Evolutionary conservation across 2,888 invertebrate species (phyloP).

Genomic region (Archips crataeganus): DNA sequence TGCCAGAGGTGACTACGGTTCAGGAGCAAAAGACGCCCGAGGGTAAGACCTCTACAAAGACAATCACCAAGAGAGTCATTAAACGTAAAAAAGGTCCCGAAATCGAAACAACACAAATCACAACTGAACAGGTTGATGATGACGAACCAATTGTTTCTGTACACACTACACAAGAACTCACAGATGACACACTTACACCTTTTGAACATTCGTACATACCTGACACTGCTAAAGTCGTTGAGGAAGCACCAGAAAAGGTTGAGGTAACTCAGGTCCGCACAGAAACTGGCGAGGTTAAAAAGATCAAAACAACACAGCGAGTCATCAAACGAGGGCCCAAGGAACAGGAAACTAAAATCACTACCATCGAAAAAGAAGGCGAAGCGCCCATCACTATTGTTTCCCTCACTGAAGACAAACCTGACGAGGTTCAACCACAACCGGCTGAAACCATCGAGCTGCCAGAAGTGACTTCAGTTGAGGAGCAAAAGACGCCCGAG

Average conservation of each 20-base stretch:
- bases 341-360: conserved; percentile 24
- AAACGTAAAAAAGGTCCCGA: neutral
- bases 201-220: neutral
- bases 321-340: neutral
- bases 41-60: neutral
- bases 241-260: neutral
- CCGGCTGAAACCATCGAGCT: conserved; percentile 48
- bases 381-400: conserved; percentile 44
- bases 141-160: neutral
- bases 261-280: neutral
- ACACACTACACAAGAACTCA: neutral
- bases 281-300: neutral
- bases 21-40: neutral
- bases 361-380: conserved; percentile 53
- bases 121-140: neutral
- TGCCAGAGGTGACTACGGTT: neutral
- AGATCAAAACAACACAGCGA: neutral
- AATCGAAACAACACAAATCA: neutral
- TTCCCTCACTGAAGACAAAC: conserved; percentile 20
- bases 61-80: neutral
- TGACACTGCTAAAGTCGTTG: neutral
- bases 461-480: conserved; percentile 56
- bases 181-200: neutral
- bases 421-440: conserved; percentile 47
- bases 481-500: conserved; percentile 51